These are phyloP conservation scores for Lycaon pictus DNA, from an alignment of 2,113 vertebrate species.

Conservation along the genomic window DNA sequence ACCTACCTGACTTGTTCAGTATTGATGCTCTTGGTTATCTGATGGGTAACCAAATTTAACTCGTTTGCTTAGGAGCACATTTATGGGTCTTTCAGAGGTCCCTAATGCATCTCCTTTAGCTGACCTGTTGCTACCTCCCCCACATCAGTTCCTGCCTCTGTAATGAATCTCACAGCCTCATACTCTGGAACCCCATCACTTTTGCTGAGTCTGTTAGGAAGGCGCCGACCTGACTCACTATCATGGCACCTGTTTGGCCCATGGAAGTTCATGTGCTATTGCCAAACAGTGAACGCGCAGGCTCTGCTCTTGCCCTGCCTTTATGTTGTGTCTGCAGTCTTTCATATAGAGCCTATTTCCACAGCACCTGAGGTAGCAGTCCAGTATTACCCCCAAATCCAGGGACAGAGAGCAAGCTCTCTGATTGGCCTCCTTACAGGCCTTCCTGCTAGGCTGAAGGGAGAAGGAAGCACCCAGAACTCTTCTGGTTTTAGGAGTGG, in stretches of 20 bases:
- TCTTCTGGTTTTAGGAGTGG: neutral
- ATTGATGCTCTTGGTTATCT: neutral
- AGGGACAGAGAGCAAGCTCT: neutral
- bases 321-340: neutral
- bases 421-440: neutral
- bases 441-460: neutral
- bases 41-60: neutral
- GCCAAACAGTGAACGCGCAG: too few relatives aligned
- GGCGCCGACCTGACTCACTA: neutral
- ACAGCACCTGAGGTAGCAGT: neutral
- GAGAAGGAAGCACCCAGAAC: neutral
- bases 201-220: neutral
- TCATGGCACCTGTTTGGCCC: too few relatives aligned
- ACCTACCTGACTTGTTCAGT: neutral
- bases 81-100: neutral
- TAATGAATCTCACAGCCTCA: neutral
- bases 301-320: neutral
- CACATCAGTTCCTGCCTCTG: neutral
- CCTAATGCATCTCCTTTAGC: neutral
- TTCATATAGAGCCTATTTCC: neutral
- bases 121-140: neutral
- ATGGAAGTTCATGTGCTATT: neutral
- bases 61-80: neutral
- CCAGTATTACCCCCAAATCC: neutral
- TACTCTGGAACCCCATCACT: accelerated